A percentile compares a stretch with the other conserved stretches of the same genome.
Evolutionary conservation across 2,797 vertebrate genomes (phyloP).

Genomic region (Pantherophis vulpinus): DNA sequence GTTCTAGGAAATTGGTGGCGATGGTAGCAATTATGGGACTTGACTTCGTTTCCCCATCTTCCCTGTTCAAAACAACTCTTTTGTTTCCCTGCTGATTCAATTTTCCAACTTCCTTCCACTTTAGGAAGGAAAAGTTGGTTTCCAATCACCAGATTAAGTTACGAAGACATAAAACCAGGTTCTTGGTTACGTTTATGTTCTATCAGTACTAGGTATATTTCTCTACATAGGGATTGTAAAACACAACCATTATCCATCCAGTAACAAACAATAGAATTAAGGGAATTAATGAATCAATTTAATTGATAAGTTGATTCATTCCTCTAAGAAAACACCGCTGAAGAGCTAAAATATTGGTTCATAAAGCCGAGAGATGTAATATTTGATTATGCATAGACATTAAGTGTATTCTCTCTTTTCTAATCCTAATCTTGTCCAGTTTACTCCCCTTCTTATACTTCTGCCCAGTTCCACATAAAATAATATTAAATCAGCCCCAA

Average conservation of each 20-base stretch:
- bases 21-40: background rate
- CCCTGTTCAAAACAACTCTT: background rate
- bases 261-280: background rate
- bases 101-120: background rate
- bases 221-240: background rate
- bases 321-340: background rate
- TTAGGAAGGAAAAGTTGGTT: background rate
- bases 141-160: background rate
- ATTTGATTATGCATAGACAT: background rate
- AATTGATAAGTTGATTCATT: background rate
- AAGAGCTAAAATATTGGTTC: background rate
- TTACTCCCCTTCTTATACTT: background rate
- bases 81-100: background rate
- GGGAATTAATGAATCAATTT: too few species aligned
- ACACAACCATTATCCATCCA: background rate
- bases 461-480: background rate
- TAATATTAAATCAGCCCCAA: slow-evolving; percentile 17
- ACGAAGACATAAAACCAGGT: background rate
- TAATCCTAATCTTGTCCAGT: slow-evolving; percentile 28
- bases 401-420: slow-evolving; percentile 27
- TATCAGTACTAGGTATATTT: background rate
- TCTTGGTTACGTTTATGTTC: background rate
- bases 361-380: background rate
- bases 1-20: background rate
- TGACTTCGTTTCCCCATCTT: background rate